These are phyloP conservation scores for Plestiodon gilberti DNA, from an alignment of 2,113 vertebrate genomes.

Conservation along the genomic window DNA sequence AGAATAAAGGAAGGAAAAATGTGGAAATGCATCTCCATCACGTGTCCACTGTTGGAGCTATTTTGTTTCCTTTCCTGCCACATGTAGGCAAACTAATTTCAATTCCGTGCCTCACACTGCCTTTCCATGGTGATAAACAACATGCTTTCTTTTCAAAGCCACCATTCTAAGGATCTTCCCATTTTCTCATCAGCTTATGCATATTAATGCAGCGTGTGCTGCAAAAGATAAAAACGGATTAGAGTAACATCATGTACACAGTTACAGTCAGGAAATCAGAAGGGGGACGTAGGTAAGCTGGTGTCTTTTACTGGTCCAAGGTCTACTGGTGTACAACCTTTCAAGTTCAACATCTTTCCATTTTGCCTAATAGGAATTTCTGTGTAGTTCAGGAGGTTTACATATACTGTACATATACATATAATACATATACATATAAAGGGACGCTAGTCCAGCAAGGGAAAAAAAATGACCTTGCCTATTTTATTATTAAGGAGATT, in stretches of 20 bases:
- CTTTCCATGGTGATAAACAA: background rate
- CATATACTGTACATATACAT: background rate
- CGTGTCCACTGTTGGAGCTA: background rate
- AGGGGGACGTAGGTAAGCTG: background rate
- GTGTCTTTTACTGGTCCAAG: background rate
- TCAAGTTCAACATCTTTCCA: background rate
- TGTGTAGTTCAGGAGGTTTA: background rate
- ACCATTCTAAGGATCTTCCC: background rate
- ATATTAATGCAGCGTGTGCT: background rate
- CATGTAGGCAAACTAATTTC: background rate
- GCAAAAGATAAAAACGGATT: background rate
- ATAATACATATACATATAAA: too few species aligned
- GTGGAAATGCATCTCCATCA: too few species aligned
- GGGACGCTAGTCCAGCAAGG: too few species aligned
- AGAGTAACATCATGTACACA: background rate
- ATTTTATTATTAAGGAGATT: too few species aligned
- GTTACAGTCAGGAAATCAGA: background rate
- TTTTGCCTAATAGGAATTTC: background rate
- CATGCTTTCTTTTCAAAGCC: background rate
- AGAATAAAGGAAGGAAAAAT: background rate
- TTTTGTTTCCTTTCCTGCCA: background rate
- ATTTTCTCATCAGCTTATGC: background rate
- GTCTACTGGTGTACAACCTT: background rate
- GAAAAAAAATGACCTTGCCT: too few species aligned
- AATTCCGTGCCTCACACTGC: too few species aligned